Percentiles rank a stretch among this genome's conserved stretches.
These are phyloP conservation scores for Potorous gilbertii DNA, from an alignment of 2,797 vertebrate species.

Conservation along the genomic window DNA sequence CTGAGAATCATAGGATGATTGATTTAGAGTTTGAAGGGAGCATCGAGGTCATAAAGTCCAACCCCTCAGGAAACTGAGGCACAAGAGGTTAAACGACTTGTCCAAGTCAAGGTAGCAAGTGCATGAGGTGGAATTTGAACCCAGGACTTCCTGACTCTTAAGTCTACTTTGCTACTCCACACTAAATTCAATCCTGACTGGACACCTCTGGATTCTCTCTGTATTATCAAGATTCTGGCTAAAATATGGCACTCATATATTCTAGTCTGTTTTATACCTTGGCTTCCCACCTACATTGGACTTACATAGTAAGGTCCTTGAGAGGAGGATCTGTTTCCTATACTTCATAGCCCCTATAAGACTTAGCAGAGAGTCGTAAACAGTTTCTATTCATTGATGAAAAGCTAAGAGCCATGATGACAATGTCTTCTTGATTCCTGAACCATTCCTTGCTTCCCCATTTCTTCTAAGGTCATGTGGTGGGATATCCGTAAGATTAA, in stretches of 20 bases:
- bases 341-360: not conserved
- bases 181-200: not conserved
- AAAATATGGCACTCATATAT: not conserved
- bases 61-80: not conserved
- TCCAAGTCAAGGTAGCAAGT: not conserved
- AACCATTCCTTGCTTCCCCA: not conserved
- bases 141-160: not conserved
- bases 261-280: not conserved
- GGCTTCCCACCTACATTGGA: not conserved
- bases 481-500: conserved; percentile 95
- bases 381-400: not conserved
- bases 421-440: not conserved
- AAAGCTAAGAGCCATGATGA: not conserved
- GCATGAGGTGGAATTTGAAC: not conserved
- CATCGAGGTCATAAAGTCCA: not conserved
- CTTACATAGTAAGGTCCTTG: not conserved
- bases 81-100: not conserved
- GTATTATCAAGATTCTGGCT: not conserved
- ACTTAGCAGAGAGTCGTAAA: not conserved
- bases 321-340: not conserved
- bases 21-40: not conserved
- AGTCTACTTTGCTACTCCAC: not conserved
- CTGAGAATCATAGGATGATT: not conserved
- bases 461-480: conserved; percentile 90
- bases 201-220: not conserved